Evolutionary conservation across 2,888 invertebrate genomes (phyloP).

Genomic region (Lapara coniferarum): DNA sequence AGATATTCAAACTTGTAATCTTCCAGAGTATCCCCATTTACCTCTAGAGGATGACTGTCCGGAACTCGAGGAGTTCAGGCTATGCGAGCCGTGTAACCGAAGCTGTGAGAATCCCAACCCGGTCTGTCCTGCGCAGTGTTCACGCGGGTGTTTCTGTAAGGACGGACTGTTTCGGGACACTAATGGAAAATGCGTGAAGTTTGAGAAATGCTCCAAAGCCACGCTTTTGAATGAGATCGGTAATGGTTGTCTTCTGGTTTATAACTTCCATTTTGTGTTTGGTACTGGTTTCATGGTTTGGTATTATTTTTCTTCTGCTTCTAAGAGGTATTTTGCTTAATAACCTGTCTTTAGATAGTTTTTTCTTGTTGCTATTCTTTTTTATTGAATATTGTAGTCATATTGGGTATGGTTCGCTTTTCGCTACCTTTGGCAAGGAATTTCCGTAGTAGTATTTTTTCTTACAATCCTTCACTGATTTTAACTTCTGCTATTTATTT

Average conservation of each 20-base stretch:
- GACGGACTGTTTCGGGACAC: slow-evolving; percentile 52
- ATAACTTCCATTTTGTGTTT: not conserved
- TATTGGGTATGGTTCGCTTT: not conserved
- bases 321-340: not conserved
- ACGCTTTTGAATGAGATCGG: slow-evolving; percentile 19
- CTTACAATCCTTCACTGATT: too few relatives aligned
- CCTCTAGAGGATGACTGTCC: slow-evolving; percentile 44
- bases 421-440: too few relatives aligned
- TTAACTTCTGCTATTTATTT: too few relatives aligned
- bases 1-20: not conserved
- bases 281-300: not conserved
- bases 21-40: slow-evolving; percentile 16
- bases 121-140: slow-evolving; percentile 66
- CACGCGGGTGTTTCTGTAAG: slow-evolving; percentile 66
- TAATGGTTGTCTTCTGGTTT: not conserved
- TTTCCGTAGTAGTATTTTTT: too few relatives aligned
- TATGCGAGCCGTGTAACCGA: slow-evolving; percentile 62
- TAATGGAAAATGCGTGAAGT: slow-evolving; percentile 55
- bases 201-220: slow-evolving; percentile 50
- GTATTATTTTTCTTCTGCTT: not conserved
- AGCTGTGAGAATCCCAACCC: slow-evolving; percentile 65
- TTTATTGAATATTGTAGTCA: not conserved
- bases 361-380: not conserved
- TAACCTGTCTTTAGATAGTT: not conserved
- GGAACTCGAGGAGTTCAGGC: slow-evolving; percentile 60